These are phyloP conservation scores for Bombus fervidus DNA, from an alignment of 1,140 invertebrate species.

Conservation along the genomic window DNA sequence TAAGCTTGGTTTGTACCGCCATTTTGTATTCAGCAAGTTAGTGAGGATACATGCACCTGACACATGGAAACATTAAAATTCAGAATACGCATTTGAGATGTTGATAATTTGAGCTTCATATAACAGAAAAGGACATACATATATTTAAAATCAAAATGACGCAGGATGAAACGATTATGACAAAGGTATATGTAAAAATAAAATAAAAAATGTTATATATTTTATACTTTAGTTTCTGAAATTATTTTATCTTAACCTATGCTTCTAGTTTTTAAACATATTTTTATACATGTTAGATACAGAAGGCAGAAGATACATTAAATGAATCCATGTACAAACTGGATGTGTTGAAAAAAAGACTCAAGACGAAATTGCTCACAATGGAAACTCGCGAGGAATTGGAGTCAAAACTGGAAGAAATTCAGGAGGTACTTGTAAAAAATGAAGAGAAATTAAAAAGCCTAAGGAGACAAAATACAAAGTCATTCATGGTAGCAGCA, in stretches of 20 bases:
- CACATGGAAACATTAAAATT: background rate
- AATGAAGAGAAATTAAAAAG: slow-evolving; percentile 72
- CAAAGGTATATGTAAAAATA: slow-evolving; percentile 43
- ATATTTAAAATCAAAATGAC: slow-evolving; percentile 4
- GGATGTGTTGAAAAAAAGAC: slow-evolving; percentile 72
- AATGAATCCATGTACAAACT: slow-evolving; percentile 72
- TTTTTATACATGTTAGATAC: slow-evolving; percentile 69
- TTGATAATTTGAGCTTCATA: background rate
- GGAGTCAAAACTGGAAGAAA: slow-evolving; percentile 73
- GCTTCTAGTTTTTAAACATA: background rate
- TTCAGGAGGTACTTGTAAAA: slow-evolving; percentile 71
- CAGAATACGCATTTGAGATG: background rate
- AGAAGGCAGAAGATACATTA: slow-evolving; percentile 74
- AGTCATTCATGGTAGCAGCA: slow-evolving; percentile 74
- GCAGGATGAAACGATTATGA: slow-evolving; percentile 39
- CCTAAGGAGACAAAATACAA: slow-evolving; percentile 74
- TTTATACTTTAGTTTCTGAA: background rate
- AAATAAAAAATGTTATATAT: background rate
- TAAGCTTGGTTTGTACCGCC: background rate
- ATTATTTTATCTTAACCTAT: slow-evolving; percentile 35
- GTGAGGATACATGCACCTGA: slow-evolving; percentile 1
- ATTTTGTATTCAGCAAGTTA: slow-evolving; percentile 20
- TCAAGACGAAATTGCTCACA: slow-evolving; percentile 70
- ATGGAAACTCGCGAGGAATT: slow-evolving; percentile 74
- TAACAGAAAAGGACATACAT: background rate